These are phyloP conservation scores for Megatriorchis doriae DNA, from an alignment of 2,113 vertebrate species.

Conservation along the genomic window DNA sequence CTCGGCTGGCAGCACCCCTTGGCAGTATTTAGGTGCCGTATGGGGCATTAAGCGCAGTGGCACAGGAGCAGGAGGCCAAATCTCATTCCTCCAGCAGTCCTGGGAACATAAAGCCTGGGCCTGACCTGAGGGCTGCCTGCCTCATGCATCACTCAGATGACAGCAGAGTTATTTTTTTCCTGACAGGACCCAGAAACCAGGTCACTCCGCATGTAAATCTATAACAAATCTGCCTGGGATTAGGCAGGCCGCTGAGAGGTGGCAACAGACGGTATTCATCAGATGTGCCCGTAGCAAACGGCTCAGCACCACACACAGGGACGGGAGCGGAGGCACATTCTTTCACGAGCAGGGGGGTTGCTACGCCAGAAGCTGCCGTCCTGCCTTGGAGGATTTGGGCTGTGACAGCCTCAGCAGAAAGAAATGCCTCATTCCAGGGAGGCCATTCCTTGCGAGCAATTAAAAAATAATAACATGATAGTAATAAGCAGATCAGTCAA, in stretches of 20 bases:
- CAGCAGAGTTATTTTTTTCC: conserved; percentile 37
- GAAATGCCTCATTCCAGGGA: not conserved
- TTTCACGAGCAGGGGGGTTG: not conserved
- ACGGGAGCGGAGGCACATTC: not conserved
- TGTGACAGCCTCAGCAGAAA: not conserved
- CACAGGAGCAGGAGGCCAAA: not conserved
- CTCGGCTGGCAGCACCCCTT: not conserved
- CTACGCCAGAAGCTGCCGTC: not conserved
- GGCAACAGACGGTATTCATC: conserved; percentile 25
- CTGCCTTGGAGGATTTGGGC: not conserved
- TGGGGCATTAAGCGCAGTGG: not conserved
- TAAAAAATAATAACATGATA: not conserved
- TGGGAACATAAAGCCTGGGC: not conserved
- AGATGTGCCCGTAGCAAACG: not conserved
- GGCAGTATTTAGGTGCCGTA: not conserved
- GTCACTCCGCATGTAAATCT: conserved; percentile 37
- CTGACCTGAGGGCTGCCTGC: not conserved
- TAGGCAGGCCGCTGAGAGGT: not conserved
- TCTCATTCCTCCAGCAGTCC: not conserved
- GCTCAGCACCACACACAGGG: not conserved
- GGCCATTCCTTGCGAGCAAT: not conserved
- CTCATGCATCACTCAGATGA: conserved; percentile 33
- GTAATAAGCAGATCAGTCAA: conserved; percentile 6
- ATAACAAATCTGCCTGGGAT: conserved; percentile 38
- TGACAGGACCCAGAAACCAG: conserved; percentile 30